phyloP scores from a whole-genome alignment of 2,113 vertebrate species.

The Anas platyrhynchos region DNA sequence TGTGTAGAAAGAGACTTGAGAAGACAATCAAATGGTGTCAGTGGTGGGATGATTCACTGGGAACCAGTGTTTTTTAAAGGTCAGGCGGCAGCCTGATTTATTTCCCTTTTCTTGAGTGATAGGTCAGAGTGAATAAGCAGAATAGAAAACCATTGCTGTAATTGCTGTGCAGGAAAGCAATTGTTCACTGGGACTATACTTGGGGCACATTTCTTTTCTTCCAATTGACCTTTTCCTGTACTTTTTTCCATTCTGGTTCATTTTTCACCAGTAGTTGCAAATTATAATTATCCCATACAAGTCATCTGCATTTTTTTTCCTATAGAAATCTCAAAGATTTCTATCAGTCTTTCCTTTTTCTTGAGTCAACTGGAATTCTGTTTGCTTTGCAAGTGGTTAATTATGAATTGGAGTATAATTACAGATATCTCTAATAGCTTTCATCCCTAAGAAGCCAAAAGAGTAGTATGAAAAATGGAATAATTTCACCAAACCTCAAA shows the following conservation, averaged over 20 bases:
- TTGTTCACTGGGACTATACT: background rate
- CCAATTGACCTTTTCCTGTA: background rate
- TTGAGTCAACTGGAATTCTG: background rate
- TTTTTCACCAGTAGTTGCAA: background rate
- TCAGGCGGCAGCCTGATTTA: slow-evolving; percentile 23
- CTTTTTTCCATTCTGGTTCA: background rate
- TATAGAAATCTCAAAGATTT: background rate
- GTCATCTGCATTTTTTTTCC: background rate
- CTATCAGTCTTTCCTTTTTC: background rate
- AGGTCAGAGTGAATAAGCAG: slow-evolving; percentile 10
- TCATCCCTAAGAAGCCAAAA: background rate
- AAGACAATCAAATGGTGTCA: background rate
- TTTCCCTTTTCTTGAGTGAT: slow-evolving; percentile 42
- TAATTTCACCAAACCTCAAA: background rate
- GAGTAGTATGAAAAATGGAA: background rate
- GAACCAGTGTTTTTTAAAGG: slow-evolving; percentile 41
- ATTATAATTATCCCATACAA: background rate
- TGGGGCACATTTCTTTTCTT: background rate
- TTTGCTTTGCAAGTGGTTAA: background rate
- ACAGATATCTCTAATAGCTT: background rate
- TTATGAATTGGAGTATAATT: background rate
- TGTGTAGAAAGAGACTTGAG: background rate
- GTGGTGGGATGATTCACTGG: slow-evolving; percentile 24
- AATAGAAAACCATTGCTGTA: slow-evolving; percentile 3
- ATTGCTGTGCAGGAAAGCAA: background rate